These are phyloP conservation scores for Hemibagrus wyckioides DNA, from an alignment of 2,113 vertebrate species.

Conservation along the genomic window DNA sequence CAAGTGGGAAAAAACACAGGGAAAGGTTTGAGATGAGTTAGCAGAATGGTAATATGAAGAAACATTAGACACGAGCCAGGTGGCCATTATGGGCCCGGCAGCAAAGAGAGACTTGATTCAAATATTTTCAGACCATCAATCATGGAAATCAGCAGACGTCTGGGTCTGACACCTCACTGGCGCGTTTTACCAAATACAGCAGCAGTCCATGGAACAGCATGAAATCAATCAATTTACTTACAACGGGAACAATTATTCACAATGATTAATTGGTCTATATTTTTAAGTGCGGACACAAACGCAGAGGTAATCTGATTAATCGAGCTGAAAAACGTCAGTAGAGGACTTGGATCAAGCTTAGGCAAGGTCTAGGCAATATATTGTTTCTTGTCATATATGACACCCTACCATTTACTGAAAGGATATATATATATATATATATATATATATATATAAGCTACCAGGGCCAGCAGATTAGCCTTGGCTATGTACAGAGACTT, in stretches of 20 bases:
- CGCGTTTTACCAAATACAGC: constrained; percentile 48
- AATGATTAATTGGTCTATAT: constrained; percentile 22
- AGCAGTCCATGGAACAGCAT: constrained; percentile 6
- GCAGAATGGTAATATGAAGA: constrained; percentile 48
- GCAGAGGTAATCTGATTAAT: background rate
- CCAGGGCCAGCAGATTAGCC: background rate
- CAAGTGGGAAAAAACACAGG: constrained; percentile 20
- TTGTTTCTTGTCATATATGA: background rate
- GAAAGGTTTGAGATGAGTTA: constrained; percentile 36
- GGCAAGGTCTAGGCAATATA: background rate
- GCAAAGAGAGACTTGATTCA: constrained; percentile 51
- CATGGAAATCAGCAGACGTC: constrained; percentile 48
- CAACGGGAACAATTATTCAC: constrained; percentile 28
- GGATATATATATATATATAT: too few species aligned
- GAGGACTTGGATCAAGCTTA: constrained; percentile 1
- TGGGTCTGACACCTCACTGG: constrained; percentile 51
- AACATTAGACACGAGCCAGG: constrained; percentile 53
- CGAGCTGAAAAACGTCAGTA: background rate
- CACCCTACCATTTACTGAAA: background rate
- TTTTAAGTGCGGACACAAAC: background rate
- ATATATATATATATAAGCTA: too few species aligned
- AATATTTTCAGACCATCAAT: constrained; percentile 61
- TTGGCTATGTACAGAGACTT: background rate
- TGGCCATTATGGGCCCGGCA: constrained; percentile 47
- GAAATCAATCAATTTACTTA: constrained; percentile 29